Base-by-base conservation (phyloP, 2,113 vertebrate genomes). In the Mellivora capensis region DNA sequence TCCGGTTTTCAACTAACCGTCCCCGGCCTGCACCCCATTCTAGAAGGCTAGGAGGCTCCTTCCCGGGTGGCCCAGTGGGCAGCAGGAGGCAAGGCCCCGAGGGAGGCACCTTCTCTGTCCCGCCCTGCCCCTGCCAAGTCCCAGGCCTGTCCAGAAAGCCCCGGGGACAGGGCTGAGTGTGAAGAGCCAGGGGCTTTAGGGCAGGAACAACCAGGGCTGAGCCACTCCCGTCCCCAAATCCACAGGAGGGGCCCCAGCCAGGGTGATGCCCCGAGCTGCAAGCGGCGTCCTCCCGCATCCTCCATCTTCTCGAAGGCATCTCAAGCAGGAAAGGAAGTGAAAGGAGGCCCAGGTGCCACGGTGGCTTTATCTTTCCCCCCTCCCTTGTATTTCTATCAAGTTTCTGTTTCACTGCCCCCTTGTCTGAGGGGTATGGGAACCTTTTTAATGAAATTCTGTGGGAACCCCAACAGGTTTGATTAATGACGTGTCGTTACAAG, bases 271-370 rank as follows among this genome's bases (percentile, higher is more conserved):
- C 96, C 96, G 93, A 93, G 98, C 96, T 97, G 85, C 94, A 96
- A 96, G 98, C 97, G 96, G 99, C 99, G 99, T 99, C 99, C 99
- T 99, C 98, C 97, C 95, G 99, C 99, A 99, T 99, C 99, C 99
- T 99, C 98, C 99, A 98, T 98, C 99, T 99, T 99, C 98, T 97
- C 91, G 12, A 97, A 98, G 98, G 96, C 96, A 98, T 96, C 98
- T 74, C 95, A 25, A 20, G 2, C 87, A 67, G 93, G 87, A 98
- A 96, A 98, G 98, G 98, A 98, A 98, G 97, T 93, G 97, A 98
- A 97, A 98, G 96, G 93, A 97, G 95, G 97, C 98, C 97, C 98
- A 99, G 99, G 98, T 98, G 98, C 98, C 98, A 97, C 94, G 95
- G 98, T 97, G 98, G 98, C 98, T 98, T 97, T 92, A 98, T 97